Evolutionary conservation across 2,888 invertebrate genomes (phyloP).

Genomic region (Nomada goodeniana): DNA sequence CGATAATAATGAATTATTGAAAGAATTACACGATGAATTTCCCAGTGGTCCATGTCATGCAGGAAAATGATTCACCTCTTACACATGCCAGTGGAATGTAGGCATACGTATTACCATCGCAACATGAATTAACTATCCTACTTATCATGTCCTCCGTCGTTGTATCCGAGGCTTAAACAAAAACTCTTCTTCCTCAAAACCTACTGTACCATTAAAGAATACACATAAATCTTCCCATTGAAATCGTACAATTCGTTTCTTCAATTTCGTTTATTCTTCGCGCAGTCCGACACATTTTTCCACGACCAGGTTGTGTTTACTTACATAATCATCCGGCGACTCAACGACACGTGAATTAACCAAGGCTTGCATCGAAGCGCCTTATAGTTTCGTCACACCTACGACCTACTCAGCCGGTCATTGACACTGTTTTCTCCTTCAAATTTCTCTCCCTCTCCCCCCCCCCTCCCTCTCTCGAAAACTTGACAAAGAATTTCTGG

Average conservation of each 20-base stretch:
- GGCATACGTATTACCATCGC: conserved; percentile 25
- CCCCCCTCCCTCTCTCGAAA: neutral
- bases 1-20: conserved; percentile 12
- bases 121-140: conserved; percentile 11
- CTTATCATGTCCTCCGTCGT: neutral
- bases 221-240: neutral
- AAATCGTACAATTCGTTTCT: neutral
- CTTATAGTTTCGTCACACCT: conserved; percentile 32
- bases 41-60: conserved; percentile 10
- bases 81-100: conserved; percentile 10
- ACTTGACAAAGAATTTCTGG: conserved; percentile 35
- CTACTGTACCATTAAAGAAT: neutral
- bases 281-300: neutral
- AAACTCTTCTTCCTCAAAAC: neutral
- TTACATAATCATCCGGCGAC: neutral
- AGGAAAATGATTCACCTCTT: conserved; percentile 53
- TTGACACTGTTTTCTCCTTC: conserved; percentile 47
- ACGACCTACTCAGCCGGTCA: conserved; percentile 50
- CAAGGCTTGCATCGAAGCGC: conserved; percentile 36
- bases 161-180: neutral
- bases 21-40: neutral
- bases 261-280: neutral
- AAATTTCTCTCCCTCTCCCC: neutral
- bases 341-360: conserved; percentile 14
- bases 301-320: neutral